A percentile compares a stretch with the other conserved stretches of the same genome.
Evolutionary conservation across 2,113 vertebrate genomes (phyloP).

Genomic region (Leucopsar rothschildi): DNA sequence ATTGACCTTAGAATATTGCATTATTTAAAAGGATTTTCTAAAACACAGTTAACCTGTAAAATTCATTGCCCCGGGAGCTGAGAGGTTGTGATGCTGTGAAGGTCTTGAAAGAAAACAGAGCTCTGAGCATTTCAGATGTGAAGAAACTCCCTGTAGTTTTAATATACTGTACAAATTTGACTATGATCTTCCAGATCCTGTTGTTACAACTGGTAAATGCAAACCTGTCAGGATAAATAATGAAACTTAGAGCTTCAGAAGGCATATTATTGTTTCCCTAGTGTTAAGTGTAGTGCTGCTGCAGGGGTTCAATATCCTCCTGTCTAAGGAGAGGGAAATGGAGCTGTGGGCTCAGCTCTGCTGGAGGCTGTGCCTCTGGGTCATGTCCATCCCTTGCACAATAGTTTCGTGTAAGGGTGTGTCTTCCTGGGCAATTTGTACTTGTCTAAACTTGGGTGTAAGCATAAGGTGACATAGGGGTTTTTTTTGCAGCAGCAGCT

Average conservation of each 20-base stretch:
- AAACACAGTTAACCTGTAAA: neutral
- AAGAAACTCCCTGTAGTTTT: neutral
- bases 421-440: neutral
- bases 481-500: neutral
- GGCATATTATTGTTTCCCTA: neutral
- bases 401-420: conserved; percentile 21
- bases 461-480: neutral
- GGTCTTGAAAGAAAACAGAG: neutral
- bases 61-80: neutral
- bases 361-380: neutral
- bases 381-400: neutral
- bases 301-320: neutral
- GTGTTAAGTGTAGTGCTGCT: neutral
- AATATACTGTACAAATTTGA: neutral
- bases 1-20: neutral
- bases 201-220: neutral
- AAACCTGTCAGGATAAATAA: neutral
- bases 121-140: neutral
- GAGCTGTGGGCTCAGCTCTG: neutral
- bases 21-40: neutral
- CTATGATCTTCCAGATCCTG: neutral
- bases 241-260: neutral
- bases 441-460: neutral
- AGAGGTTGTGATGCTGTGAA: neutral
- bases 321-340: neutral